Percentiles rank a stretch among this genome's conserved stretches.
These are phyloP conservation scores for Andinoacara biseriatus DNA, from an alignment of 2,113 vertebrate genomes.

Conservation along the genomic window DNA sequence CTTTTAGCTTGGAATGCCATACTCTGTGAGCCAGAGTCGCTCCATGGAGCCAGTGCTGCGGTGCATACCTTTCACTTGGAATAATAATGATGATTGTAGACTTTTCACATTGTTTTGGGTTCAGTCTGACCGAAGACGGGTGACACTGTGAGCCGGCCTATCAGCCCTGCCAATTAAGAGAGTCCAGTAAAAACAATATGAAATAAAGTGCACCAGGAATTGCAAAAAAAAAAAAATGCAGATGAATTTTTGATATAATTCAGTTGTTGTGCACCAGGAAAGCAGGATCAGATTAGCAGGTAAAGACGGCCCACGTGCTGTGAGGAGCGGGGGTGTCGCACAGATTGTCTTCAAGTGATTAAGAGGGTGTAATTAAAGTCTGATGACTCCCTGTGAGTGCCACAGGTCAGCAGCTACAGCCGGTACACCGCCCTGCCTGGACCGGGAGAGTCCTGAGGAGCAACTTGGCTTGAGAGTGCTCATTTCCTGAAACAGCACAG, in stretches of 20 bases:
- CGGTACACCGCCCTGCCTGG: constrained; percentile 13
- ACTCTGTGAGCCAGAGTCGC: constrained; percentile 76
- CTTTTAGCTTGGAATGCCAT: constrained; percentile 82
- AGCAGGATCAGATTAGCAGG: constrained; percentile 40
- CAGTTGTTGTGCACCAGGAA: constrained; percentile 14
- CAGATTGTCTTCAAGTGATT: constrained; percentile 74
- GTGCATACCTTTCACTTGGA: constrained; percentile 72
- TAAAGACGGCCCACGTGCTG: constrained; percentile 50
- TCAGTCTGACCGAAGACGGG: constrained; percentile 62
- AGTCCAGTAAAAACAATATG: neutral
- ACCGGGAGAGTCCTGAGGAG: constrained; percentile 25
- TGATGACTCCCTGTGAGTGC: constrained; percentile 64
- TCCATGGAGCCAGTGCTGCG: constrained; percentile 74
- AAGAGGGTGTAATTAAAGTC: constrained; percentile 74
- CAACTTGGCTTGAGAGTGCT: constrained; percentile 25
- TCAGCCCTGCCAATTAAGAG: neutral
- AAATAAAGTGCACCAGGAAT: neutral
- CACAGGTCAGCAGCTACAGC: constrained; percentile 59
- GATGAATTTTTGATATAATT: neutral
- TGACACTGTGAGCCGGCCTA: constrained; percentile 16
- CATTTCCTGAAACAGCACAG: constrained; percentile 47
- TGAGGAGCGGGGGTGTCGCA: constrained; percentile 46
- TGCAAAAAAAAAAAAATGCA: neutral
- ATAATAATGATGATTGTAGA: constrained; percentile 71
- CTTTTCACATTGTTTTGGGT: constrained; percentile 57